Conservation (phyloP, 1,140 invertebrate species). For the Brachionus rotundiformis region DNA sequence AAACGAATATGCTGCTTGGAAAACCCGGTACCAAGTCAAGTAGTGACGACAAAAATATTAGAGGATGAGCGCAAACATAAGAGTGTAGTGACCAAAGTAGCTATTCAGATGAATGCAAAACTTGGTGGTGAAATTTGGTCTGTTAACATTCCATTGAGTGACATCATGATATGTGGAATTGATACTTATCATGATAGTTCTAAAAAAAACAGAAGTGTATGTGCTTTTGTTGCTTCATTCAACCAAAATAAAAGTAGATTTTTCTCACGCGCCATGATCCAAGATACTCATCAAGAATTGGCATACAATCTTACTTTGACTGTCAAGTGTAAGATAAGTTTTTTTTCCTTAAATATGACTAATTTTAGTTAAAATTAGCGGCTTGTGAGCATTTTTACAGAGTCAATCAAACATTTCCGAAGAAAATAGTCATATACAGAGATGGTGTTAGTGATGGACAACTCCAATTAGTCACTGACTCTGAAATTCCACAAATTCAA, state of each 20-base stretch:
- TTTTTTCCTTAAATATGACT: too few species aligned
- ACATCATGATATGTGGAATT: slow-evolving; percentile 76
- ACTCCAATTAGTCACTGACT: slow-evolving; percentile 64
- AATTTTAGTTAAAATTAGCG: too few species aligned
- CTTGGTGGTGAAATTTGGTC: slow-evolving; percentile 87
- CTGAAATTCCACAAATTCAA: slow-evolving; percentile 51
- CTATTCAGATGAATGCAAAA: slow-evolving; percentile 94
- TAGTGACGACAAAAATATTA: slow-evolving; percentile 64
- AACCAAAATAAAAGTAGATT: slow-evolving; percentile 69
- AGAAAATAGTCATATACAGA: slow-evolving; percentile 75
- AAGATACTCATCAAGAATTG: slow-evolving; percentile 68
- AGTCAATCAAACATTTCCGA: slow-evolving; percentile 1
- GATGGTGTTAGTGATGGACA: slow-evolving; percentile 91
- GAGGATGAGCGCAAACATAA: slow-evolving; percentile 55
- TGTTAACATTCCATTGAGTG: slow-evolving; percentile 71
- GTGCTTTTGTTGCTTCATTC: slow-evolving; percentile 71
- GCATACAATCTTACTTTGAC: slow-evolving; percentile 75
- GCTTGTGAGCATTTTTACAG: slow-evolving; percentile 49
- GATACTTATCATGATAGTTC: slow-evolving; percentile 81
- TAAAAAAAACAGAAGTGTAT: slow-evolving; percentile 61
- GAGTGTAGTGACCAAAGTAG: slow-evolving; percentile 80
- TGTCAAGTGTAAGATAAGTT: slow-evolving; percentile 71
- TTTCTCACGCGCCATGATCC: slow-evolving; percentile 74
- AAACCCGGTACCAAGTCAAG: slow-evolving; percentile 71
- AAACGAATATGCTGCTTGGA: slow-evolving; percentile 85